Percentiles rank a stretch among this genome's conserved stretches.
Conservation (phyloP, 2,888 invertebrate genomes). For the Pandemis heparana region DNA sequence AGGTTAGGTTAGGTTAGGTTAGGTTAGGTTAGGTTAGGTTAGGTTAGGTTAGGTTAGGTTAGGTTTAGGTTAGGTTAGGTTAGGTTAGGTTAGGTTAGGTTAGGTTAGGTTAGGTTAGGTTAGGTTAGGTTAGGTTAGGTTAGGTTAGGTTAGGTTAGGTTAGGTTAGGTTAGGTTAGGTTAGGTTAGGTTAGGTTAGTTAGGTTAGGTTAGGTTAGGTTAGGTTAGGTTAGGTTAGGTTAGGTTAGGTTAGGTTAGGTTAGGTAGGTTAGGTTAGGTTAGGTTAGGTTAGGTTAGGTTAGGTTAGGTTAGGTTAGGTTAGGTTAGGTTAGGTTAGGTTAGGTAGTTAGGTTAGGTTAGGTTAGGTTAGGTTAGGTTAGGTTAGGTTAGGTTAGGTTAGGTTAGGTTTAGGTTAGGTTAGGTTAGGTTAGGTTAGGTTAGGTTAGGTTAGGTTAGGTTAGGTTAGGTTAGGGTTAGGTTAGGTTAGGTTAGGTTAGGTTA, state of each 20-base stretch:
- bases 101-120: constrained; percentile 8
- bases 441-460: constrained; percentile 3
- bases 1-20: too few species aligned
- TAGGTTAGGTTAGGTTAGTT: too few species aligned
- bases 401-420: too few species aligned
- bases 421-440: too few species aligned
- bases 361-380: constrained; percentile 7
- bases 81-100: constrained; percentile 11
- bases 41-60: constrained; percentile 11
- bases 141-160: too few species aligned
- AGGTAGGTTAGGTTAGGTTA: too few species aligned
- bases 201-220: constrained; percentile 9
- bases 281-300: not conserved
- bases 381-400: constrained; percentile 11
- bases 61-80: constrained; percentile 11
- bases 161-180: too few species aligned
- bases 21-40: constrained; percentile 11
- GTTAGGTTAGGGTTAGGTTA: constrained; percentile 11
- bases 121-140: constrained; percentile 8
- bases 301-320: too few species aligned
- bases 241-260: constrained; percentile 6
- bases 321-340: too few species aligned
- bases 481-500: constrained; percentile 10
- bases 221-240: constrained; percentile 10
- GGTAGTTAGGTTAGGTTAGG: not conserved